Percentiles rank a stretch among this genome's conserved stretches.
phyloP scores from a whole-genome alignment of 2,113 vertebrate genomes.

The Urocolius indicus region DNA sequence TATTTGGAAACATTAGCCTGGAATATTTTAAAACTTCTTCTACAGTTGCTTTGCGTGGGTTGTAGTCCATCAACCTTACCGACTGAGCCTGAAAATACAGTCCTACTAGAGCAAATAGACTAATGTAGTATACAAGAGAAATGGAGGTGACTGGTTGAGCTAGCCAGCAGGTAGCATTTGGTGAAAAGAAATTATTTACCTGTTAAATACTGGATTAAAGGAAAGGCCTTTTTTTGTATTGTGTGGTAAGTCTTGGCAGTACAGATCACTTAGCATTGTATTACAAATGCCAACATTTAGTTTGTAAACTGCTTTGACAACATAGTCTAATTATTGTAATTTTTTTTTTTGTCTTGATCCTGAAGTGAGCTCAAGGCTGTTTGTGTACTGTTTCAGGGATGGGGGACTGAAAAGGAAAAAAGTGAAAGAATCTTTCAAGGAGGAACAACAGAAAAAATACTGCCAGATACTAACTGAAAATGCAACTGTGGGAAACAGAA shows the following conservation, averaged over 20 bases:
- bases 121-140: background rate
- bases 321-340: background rate
- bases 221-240: background rate
- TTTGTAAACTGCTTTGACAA: background rate
- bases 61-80: background rate
- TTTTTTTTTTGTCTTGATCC: background rate
- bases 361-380: background rate
- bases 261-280: background rate
- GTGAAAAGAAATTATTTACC: background rate
- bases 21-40: background rate
- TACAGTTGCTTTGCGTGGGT: background rate
- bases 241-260: background rate
- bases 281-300: background rate
- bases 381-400: conserved; percentile 81
- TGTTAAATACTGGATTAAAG: background rate
- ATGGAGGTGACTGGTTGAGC: background rate
- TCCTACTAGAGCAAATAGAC: background rate
- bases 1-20: background rate
- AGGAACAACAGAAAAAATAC: conserved; percentile 93
- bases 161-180: background rate
- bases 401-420: conserved; percentile 89
- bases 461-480: conserved; percentile 85
- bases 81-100: background rate
- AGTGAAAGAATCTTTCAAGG: conserved; percentile 86
- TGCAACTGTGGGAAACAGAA: background rate